These are phyloP conservation scores for Philopedon plagiatum DNA, from an alignment of 2,888 invertebrate genomes.

Conservation along the genomic window DNA sequence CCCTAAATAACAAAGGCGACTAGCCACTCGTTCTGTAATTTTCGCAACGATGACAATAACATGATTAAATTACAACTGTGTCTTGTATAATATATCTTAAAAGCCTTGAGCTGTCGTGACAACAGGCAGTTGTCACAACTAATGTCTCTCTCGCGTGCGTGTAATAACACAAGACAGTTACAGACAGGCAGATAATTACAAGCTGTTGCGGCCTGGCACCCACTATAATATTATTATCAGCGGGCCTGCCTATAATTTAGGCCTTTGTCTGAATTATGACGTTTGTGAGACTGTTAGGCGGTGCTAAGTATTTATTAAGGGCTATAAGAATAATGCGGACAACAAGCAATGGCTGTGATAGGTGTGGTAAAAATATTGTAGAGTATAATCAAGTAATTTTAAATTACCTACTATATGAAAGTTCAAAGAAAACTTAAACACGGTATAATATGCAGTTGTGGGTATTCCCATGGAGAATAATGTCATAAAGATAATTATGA, in stretches of 20 bases:
- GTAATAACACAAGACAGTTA: conserved; percentile 33
- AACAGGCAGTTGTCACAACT: conserved; percentile 39
- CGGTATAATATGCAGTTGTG: not conserved
- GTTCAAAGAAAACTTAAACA: not conserved
- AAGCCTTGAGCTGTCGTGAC: conserved; percentile 26
- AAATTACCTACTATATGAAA: not conserved
- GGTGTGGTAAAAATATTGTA: not conserved
- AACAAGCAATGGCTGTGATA: not conserved
- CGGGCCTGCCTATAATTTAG: conserved; percentile 23
- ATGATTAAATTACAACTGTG: conserved; percentile 5
- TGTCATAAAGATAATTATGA: too few relatives aligned
- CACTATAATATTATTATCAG: conserved; percentile 34
- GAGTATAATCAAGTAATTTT: not conserved
- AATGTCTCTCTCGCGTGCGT: conserved; percentile 38
- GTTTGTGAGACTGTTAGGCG: conserved; percentile 11
- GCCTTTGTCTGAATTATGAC: conserved; percentile 34
- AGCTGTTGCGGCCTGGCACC: conserved; percentile 31
- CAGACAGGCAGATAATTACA: conserved; percentile 38
- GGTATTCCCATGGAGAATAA: too few relatives aligned
- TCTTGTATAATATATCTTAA: conserved; percentile 13
- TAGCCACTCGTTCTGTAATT: conserved; percentile 4
- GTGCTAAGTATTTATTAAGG: conserved; percentile 24
- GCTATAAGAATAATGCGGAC: not conserved
- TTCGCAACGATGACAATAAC: not conserved
- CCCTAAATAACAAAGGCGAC: too few relatives aligned